Conservation (phyloP, 2,888 invertebrate species). For the Plebejus anna region DNA sequence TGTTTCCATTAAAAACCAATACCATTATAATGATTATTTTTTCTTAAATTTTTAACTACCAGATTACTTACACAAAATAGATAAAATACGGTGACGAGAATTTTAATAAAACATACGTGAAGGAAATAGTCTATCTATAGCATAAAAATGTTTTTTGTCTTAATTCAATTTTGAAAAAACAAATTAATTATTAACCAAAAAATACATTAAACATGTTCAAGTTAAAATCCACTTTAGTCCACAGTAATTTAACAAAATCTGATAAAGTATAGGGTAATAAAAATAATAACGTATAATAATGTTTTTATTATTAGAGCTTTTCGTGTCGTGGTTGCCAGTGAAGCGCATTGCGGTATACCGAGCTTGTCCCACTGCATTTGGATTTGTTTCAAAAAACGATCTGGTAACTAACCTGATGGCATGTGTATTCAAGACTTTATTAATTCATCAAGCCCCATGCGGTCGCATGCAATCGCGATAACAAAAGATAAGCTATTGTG, state of each 20-base stretch:
- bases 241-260: too few relatives aligned
- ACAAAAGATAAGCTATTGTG: too few relatives aligned
- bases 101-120: too few relatives aligned
- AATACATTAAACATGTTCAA: too few relatives aligned
- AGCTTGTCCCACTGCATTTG: not conserved
- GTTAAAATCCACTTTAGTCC: too few relatives aligned
- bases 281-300: not conserved
- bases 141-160: not conserved
- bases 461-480: too few relatives aligned
- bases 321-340: not conserved
- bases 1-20: not conserved
- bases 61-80: not conserved
- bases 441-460: too few relatives aligned
- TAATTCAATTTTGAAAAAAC: too few relatives aligned
- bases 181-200: too few relatives aligned
- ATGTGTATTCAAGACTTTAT: not conserved
- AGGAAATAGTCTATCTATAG: too few relatives aligned
- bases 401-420: not conserved
- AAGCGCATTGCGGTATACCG: slow-evolving; percentile 1
- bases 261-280: not conserved
- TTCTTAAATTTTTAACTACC: not conserved
- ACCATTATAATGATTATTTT: not conserved
- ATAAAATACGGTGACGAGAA: not conserved
- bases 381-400: not conserved
- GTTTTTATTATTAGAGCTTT: not conserved